Evolutionary conservation across 2,888 invertebrate species (phyloP), one percentile per base, ranked within the genome.

Genomic region (Drosophila nigricruria): DNA sequence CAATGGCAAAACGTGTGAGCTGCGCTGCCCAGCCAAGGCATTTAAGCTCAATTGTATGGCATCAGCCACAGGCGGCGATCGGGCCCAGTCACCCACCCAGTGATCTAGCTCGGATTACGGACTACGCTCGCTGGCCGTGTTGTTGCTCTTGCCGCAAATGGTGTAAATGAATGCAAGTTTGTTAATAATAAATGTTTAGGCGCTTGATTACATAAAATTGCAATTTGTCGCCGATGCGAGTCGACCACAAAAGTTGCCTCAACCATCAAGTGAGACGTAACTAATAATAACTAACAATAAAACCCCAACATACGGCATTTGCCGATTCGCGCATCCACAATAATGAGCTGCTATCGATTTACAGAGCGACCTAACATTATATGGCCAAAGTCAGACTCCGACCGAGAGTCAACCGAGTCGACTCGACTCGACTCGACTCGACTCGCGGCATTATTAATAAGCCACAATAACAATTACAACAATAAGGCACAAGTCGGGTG

Each of bases 121-220:
- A 57, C 47, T 63, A 16, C 9, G 34, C 14, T 42, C 12, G 20
- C 18, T 52, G 3, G n/a, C n/a, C n/a, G n/a, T n/a, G n/a, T 42
- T 20, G 43, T 18, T 49, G 43, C 14, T 42, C 57, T 40, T 50
- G 79, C 81, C 86, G 56, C 88, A 85, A 83, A 72, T 59, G 84
- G 81, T 84, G 70, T 81, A 87, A 83, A 76, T 88, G 73, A 82
- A 80, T 75, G 81, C 80, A 75, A 82, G 90, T 90, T 86, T 86
- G 86, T 90, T 90, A 88, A 88, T 90, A 88, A 79, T 81, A 86
- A 86, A 88, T 86, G 86, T 88, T 86, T 86, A 86, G 58, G 83
- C 87, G 86, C 87, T 86, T 83, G 89, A 90, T 86, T 86, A 86
- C 90, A 86, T 88, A 83, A 77, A 85, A 71, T 64, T 60, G 71